These are phyloP conservation scores for Aplidium turbinatum DNA, from an alignment of 23 tunicate genomes.

Conservation along the genomic window DNA sequence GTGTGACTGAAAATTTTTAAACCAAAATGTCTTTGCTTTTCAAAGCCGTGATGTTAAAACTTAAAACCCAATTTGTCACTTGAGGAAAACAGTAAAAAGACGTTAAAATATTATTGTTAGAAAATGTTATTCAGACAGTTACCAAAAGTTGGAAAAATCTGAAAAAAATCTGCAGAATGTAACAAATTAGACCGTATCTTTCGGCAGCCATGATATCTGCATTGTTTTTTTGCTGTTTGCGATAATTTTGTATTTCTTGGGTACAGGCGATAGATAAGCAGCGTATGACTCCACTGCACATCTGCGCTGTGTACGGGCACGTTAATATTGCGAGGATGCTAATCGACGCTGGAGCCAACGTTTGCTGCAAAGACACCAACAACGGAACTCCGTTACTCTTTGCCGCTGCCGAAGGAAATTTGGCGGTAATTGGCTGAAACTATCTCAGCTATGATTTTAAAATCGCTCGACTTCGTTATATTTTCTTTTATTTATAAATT, in stretches of 20 bases:
- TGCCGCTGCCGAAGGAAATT: constrained; percentile 92
- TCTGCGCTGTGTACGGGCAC: constrained; percentile 89
- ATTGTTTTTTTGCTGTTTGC: not conserved
- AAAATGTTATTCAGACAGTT: too few species aligned
- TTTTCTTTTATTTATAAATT: too few species aligned
- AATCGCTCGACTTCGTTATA: too few species aligned
- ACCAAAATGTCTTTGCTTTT: too few species aligned
- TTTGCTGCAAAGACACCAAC: constrained; percentile 67
- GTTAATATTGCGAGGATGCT: constrained; percentile 51
- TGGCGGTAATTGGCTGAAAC: constrained; percentile 36
- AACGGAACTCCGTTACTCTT: constrained; percentile 92
- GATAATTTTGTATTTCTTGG: not conserved
- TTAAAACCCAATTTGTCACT: too few species aligned
- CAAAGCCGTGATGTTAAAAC: too few species aligned
- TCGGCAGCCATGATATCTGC: too few species aligned
- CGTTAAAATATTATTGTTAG: not conserved
- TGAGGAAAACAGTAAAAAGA: not conserved
- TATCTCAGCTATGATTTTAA: not conserved
- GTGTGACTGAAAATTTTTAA: too few species aligned
- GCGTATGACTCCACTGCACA: constrained; percentile 94
- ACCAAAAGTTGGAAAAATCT: too few species aligned
- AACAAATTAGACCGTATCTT: too few species aligned
- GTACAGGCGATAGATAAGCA: constrained; percentile 73
- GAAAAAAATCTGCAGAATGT: too few species aligned
- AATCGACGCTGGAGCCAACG: constrained; percentile 62